These are phyloP conservation scores for Rhinella marina DNA, from an alignment of 2,797 vertebrate species.

Conservation along the genomic window DNA sequence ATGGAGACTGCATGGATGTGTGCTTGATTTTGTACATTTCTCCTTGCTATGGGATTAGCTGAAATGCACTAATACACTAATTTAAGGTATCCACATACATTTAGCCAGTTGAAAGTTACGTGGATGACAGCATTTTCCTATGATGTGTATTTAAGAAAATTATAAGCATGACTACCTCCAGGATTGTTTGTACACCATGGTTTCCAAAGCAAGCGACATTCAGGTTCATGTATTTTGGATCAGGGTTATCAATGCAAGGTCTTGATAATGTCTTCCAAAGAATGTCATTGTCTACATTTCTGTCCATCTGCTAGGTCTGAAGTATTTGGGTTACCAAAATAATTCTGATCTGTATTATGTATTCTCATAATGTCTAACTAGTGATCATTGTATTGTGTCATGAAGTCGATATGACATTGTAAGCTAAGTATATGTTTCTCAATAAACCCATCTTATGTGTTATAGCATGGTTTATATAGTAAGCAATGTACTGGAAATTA, in stretches of 20 bases:
- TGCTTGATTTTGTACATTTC: background rate
- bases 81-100: background rate
- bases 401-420: background rate
- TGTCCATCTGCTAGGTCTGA: background rate
- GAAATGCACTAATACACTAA: background rate
- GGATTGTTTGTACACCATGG: background rate
- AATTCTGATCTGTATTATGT: background rate
- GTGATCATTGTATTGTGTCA: background rate
- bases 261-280: background rate
- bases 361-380: background rate
- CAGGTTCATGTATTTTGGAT: background rate
- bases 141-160: background rate
- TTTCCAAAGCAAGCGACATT: background rate
- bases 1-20: background rate
- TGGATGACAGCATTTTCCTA: background rate
- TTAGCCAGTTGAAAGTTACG: background rate
- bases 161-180: background rate
- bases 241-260: background rate
- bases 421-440: background rate
- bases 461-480: background rate
- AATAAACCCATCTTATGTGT: background rate
- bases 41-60: background rate
- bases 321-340: background rate
- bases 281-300: background rate
- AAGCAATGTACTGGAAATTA: background rate